Percentiles rank a stretch among this genome's conserved stretches.
phyloP scores from a whole-genome alignment of 2,113 vertebrate genomes.

The Syngnathus scovelli region DNA sequence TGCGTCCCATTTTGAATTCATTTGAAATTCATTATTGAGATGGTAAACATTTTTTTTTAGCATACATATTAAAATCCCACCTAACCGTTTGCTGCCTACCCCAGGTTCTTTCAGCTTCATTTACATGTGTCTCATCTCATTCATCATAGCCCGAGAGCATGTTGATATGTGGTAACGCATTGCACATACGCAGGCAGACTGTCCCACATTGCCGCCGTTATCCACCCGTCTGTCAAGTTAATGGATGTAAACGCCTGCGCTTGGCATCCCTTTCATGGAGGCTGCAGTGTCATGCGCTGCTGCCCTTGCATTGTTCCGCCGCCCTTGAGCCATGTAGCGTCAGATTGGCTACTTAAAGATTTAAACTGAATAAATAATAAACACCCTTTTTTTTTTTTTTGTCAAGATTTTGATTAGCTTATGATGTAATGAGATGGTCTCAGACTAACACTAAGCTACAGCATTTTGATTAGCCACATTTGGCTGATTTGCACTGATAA shows the following conservation, averaged over 20 bases:
- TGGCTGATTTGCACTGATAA: constrained; percentile 38
- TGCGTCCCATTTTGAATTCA: constrained; percentile 38
- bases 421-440: constrained; percentile 34
- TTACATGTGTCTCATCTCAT: constrained; percentile 60
- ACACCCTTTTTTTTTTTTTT: constrained; percentile 34
- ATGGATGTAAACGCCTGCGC: constrained; percentile 44
- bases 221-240: constrained; percentile 61
- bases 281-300: constrained; percentile 30
- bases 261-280: constrained; percentile 46
- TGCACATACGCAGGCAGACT: constrained; percentile 35
- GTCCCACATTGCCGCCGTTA: constrained; percentile 34
- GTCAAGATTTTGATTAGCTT: constrained; percentile 32
- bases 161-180: constrained; percentile 46
- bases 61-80: constrained; percentile 63
- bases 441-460: constrained; percentile 19
- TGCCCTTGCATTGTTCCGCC: constrained; percentile 13
- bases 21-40: constrained; percentile 59
- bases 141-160: constrained; percentile 52
- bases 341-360: constrained; percentile 45
- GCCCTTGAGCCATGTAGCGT: constrained; percentile 30
- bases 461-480: constrained; percentile 42
- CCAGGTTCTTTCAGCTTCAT: constrained; percentile 52
- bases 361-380: constrained; percentile 44
- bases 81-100: constrained; percentile 35
- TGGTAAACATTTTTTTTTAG: constrained; percentile 57